Conservation (phyloP, 2,113 vertebrate genomes). For the Mastomys natalensis region DNA sequence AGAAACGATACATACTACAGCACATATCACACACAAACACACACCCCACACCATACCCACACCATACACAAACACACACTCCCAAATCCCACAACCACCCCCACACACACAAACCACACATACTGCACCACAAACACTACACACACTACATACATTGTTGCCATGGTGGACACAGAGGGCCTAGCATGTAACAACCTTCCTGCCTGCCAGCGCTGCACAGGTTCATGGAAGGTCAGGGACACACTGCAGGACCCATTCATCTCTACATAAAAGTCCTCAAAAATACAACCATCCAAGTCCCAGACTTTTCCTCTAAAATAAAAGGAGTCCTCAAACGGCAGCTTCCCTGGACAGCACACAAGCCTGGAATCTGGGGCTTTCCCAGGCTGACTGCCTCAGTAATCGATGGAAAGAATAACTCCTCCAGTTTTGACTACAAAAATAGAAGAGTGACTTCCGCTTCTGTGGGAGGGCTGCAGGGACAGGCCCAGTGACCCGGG, state of each 20-base stretch:
- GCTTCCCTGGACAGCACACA: neutral
- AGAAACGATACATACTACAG: neutral
- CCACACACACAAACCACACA: neutral
- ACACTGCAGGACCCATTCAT: too few relatives aligned
- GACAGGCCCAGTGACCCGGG: neutral
- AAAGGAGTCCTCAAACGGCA: neutral
- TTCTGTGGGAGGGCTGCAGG: neutral
- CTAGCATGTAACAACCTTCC: neutral
- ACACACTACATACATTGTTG: neutral
- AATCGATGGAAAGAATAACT: neutral
- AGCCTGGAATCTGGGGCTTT: constrained; percentile 14
- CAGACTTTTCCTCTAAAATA: neutral
- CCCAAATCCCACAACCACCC: neutral
- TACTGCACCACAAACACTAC: neutral
- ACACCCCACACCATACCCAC: neutral
- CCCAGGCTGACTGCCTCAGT: neutral
- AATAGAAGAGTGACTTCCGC: neutral
- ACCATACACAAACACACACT: neutral
- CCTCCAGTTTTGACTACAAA: neutral
- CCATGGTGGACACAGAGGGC: neutral
- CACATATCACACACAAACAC: neutral
- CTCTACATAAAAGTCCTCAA: neutral
- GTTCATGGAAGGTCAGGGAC: neutral
- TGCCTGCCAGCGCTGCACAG: neutral
- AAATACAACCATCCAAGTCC: neutral